Percentiles rank a stretch among this genome's conserved stretches.
phyloP scores from a whole-genome alignment of 2,888 invertebrate genomes.

The Melanostoma scalare region DNA sequence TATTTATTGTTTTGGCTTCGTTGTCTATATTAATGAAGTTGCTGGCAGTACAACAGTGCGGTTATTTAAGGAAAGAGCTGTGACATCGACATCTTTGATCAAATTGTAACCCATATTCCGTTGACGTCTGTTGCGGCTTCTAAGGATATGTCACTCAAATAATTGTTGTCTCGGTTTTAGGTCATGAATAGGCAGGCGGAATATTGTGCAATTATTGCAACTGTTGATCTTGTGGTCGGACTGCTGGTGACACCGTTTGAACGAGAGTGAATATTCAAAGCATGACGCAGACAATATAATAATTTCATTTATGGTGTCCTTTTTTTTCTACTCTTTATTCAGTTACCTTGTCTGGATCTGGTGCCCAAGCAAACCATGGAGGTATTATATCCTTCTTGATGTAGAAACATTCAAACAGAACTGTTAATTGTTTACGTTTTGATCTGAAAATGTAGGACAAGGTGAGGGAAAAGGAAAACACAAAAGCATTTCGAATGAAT shows the following conservation, averaged over 20 bases:
- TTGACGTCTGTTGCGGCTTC: slow-evolving; percentile 19
- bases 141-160: slow-evolving; percentile 27
- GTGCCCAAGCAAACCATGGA: slow-evolving; percentile 3
- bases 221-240: slow-evolving; percentile 59
- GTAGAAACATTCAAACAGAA: slow-evolving; percentile 33
- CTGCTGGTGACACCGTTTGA: slow-evolving; percentile 54
- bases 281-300: slow-evolving; percentile 54
- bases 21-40: slow-evolving; percentile 65
- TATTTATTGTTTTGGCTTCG: slow-evolving; percentile 63
- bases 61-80: not conserved
- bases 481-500: slow-evolving; percentile 27
- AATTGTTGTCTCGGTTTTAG: slow-evolving; percentile 20
- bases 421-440: slow-evolving; percentile 64
- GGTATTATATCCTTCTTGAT: slow-evolving; percentile 1
- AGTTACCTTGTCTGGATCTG: slow-evolving; percentile 11
- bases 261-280: slow-evolving; percentile 47
- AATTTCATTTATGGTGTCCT: slow-evolving; percentile 19
- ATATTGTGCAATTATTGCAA: slow-evolving; percentile 56
- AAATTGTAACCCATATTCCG: slow-evolving; percentile 56
- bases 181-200: slow-evolving; percentile 49
- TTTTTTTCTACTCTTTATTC: slow-evolving; percentile 4
- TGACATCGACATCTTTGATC: slow-evolving; percentile 67
- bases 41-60: slow-evolving; percentile 17
- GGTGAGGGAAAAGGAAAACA: slow-evolving; percentile 25
- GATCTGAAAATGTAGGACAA: slow-evolving; percentile 54